Evolutionary conservation across 2,888 invertebrate species (phyloP).

Genomic region (Tinea pellionella): DNA sequence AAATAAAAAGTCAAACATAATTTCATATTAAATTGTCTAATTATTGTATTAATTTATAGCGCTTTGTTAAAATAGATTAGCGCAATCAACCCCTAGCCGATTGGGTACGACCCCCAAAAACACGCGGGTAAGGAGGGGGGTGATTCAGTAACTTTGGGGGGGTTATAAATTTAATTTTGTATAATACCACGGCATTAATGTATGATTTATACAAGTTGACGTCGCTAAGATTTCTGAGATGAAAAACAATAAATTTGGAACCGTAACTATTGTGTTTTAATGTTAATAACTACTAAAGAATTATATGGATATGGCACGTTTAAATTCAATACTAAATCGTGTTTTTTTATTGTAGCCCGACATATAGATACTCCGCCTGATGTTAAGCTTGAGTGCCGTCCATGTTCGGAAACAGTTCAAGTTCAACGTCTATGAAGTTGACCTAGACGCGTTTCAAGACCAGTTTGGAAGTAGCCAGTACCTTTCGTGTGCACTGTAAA

Average conservation of each 20-base stretch:
- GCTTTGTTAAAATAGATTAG: not conserved
- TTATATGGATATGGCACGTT: slow-evolving; percentile 27
- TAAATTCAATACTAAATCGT: no score
- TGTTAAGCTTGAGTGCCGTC: no score
- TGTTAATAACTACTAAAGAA: slow-evolving; percentile 30
- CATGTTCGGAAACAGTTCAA: no score
- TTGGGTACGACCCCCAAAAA: slow-evolving; percentile 21
- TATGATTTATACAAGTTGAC: slow-evolving; percentile 69
- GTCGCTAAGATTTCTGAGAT: slow-evolving; percentile 69
- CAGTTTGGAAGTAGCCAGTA: no score
- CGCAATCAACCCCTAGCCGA: slow-evolving; percentile 18
- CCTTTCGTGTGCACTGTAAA: no score
- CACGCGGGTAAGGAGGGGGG: slow-evolving; percentile 3
- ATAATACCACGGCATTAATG: slow-evolving; percentile 67
- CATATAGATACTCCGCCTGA: no score
- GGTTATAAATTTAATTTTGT: slow-evolving; percentile 72
- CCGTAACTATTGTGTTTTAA: slow-evolving; percentile 64
- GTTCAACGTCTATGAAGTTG: no score
- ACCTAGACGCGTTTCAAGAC: no score
- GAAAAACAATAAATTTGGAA: slow-evolving; percentile 68
- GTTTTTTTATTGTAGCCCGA: no score
- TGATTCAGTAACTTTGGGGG: slow-evolving; percentile 65
- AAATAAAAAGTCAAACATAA: no score
- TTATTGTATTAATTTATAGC: not conserved
- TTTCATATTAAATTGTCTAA: not conserved